Evolutionary conservation across 2,113 vertebrate genomes (phyloP), one percentile per base, ranked within the genome.

Genomic region (Tragelaphus imberbis): DNA sequence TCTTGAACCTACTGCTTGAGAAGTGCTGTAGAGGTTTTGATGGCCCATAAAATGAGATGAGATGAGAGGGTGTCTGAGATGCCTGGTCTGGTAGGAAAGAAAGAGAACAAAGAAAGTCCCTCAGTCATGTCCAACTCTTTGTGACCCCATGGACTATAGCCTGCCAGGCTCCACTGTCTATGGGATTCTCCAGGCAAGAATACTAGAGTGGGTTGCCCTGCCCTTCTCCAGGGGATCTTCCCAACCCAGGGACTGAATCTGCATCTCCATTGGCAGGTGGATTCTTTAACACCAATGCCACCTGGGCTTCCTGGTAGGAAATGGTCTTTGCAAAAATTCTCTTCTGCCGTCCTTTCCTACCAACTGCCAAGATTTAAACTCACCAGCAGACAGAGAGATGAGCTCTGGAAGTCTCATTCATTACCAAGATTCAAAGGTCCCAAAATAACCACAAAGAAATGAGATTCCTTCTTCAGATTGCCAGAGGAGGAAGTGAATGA

Each of bases 381-480:
- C 28, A 77, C 55, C 44, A 68, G 91, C 19, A 88, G 75, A 71
- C 51, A 86, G 21, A 89, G 84, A 95, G 85, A 84, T 47, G 85
- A 92, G 80, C 44, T 65, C 81, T 84, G 63, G 23, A 80, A 93
- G 33, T 59, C 49, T 84, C 96, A 87, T 95, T 96, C 95, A 89
- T 94, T 95, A 82, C 90, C 2, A 11, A 87, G 61, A 82, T 87
- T 95, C 92, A 93, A 59, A 89, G 80, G 59, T 92, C 95, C 84
- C 55, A 81, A 94, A 95, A 97, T 95, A 92, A 91, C n/a, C 88
- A 94, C 51, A 61, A 79, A 95, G 96, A 96, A 96, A 97, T 95
- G 93, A 98, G 92, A 85, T 88, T 58, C 44, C 27, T 71, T 85
- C 51, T 93, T 95, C 90, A 95, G 96, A 88, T 21, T 86, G 55